phyloP scores from a whole-genome alignment of 2,888 invertebrate genomes.

The Tinea trinotella region DNA sequence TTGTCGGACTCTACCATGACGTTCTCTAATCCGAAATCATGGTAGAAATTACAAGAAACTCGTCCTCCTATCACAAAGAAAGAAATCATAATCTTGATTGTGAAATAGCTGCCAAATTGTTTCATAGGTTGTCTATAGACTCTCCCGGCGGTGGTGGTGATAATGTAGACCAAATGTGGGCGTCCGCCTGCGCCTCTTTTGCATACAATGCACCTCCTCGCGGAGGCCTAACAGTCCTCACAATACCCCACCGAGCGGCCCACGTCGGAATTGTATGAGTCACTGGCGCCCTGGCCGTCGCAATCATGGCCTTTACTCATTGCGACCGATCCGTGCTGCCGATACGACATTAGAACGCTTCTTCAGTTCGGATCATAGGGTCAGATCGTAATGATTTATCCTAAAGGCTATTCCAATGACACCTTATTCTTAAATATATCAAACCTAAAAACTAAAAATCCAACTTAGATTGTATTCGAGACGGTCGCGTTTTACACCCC shows the following conservation, averaged over 20 bases:
- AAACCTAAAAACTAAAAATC: too few relatives aligned
- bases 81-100: neutral
- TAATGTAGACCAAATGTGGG: slow-evolving; percentile 39
- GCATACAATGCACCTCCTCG: slow-evolving; percentile 54
- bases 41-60: too few relatives aligned
- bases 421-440: too few relatives aligned
- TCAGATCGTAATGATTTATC: too few relatives aligned
- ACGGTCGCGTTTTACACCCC: too few relatives aligned
- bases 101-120: slow-evolving; percentile 1
- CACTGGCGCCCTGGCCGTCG: slow-evolving; percentile 37
- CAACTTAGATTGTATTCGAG: too few relatives aligned
- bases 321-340: neutral
- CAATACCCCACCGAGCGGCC: slow-evolving; percentile 38
- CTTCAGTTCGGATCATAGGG: too few relatives aligned
- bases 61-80: too few relatives aligned
- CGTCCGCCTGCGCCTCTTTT: slow-evolving; percentile 62
- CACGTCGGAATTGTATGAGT: slow-evolving; percentile 63
- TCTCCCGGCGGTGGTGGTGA: neutral
- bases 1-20: too few relatives aligned
- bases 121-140: neutral
- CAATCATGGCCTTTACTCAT: neutral
- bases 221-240: slow-evolving; percentile 29
- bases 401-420: too few relatives aligned
- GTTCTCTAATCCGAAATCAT: too few relatives aligned
- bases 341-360: too few relatives aligned